phyloP scores from a whole-genome alignment of 2,113 vertebrate species.

The Sminthopsis crassicaudata region DNA sequence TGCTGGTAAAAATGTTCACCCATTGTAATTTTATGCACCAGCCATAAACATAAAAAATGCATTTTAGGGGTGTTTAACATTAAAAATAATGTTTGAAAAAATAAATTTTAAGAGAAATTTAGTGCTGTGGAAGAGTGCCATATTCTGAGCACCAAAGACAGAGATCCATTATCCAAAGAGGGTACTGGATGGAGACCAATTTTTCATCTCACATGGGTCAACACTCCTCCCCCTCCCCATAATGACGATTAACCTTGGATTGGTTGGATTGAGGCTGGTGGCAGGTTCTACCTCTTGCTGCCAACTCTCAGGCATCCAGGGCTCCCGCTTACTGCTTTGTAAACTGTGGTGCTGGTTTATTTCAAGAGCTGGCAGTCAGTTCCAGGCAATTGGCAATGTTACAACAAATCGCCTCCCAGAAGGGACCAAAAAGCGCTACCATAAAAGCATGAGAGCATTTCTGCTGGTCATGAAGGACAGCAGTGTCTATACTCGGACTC shows the following conservation, averaged over 20 bases:
- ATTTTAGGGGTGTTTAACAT: conserved; percentile 76
- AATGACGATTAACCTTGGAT: not conserved
- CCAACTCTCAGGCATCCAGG: conserved; percentile 33
- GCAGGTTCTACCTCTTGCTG: not conserved
- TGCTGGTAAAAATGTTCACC: conserved; percentile 60
- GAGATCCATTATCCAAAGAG: conserved; percentile 40
- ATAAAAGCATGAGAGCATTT: not conserved
- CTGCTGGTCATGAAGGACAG: conserved; percentile 24
- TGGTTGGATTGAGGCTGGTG: not conserved
- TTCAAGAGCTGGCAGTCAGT: conserved; percentile 33
- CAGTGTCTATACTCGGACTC: not conserved
- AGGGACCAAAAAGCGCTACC: not conserved
- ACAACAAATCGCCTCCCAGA: conserved; percentile 37
- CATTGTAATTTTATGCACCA: conserved; percentile 73
- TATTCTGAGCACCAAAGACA: conserved; percentile 55
- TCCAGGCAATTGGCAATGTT: conserved; percentile 53
- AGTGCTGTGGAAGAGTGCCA: conserved; percentile 66
- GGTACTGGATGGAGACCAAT: not conserved
- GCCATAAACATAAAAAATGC: conserved; percentile 67
- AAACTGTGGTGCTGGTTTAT: conserved; percentile 14
- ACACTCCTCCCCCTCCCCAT: too few species aligned
- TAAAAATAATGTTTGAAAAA: conserved; percentile 79
- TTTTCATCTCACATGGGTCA: not conserved
- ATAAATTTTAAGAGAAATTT: conserved; percentile 79
- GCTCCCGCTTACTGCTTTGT: conserved; percentile 21